phyloP scores from a whole-genome alignment of 1,140 invertebrate genomes.

The Cataglyphis hispanica region DNA sequence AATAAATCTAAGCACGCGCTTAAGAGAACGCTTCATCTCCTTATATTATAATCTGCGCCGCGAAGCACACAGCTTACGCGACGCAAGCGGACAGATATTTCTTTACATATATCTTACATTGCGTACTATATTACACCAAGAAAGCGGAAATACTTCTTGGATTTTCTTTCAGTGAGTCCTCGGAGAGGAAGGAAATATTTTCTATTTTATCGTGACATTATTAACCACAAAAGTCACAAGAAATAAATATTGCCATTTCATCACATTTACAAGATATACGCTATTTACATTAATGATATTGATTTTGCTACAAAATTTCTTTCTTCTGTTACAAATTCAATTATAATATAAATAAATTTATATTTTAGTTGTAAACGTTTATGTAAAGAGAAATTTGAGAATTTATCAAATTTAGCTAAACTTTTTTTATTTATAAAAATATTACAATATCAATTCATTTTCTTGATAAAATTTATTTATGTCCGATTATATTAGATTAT shows the following conservation, averaged over 20 bases:
- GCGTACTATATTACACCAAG: slow-evolving; percentile 29
- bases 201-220: slow-evolving; percentile 53
- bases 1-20: slow-evolving; percentile 38
- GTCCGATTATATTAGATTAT: background rate
- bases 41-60: slow-evolving; percentile 62
- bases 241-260: slow-evolving; percentile 38
- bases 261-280: background rate
- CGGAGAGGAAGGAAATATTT: slow-evolving; percentile 36
- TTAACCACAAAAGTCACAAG: slow-evolving; percentile 26
- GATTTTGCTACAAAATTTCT: background rate
- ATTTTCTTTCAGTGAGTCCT: slow-evolving; percentile 21
- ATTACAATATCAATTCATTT: background rate
- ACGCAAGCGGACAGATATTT: slow-evolving; percentile 36
- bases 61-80: slow-evolving; percentile 40
- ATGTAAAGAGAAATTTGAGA: background rate
- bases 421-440: background rate
- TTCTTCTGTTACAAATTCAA: slow-evolving; percentile 22
- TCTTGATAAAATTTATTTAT: background rate
- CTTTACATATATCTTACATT: slow-evolving; percentile 47
- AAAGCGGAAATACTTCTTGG: slow-evolving; percentile 18
- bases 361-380: background rate
- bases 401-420: background rate
- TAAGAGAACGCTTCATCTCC: slow-evolving; percentile 49
- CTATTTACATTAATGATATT: slow-evolving; percentile 1
- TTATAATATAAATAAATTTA: slow-evolving; percentile 6